These are phyloP conservation scores for Scaptomyza tumidula DNA, from an alignment of 2,888 invertebrate genomes.

Conservation along the genomic window DNA sequence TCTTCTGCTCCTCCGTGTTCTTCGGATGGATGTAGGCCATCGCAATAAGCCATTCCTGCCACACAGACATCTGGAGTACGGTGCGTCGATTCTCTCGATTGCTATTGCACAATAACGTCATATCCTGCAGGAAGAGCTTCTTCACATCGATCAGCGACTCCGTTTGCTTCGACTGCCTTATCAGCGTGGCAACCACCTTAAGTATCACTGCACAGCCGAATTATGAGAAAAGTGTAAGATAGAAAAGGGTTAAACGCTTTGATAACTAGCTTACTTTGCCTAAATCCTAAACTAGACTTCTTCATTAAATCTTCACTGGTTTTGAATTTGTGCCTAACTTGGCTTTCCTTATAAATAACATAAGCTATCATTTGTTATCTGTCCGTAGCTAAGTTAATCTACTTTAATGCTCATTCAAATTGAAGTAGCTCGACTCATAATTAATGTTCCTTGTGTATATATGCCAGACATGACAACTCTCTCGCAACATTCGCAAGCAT, in stretches of 20 bases:
- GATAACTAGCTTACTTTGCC: too few species aligned
- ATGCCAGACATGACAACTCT: neutral
- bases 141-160: constrained; percentile 96
- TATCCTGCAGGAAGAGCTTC: constrained; percentile 98
- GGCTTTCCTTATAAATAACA: neutral
- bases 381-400: neutral
- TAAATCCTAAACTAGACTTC: too few species aligned
- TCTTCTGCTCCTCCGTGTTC: constrained; percentile 96
- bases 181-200: constrained; percentile 98
- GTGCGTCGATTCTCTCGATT: constrained; percentile 98
- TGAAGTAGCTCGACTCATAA: neutral
- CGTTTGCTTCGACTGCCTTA: constrained; percentile 97
- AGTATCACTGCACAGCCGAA: constrained; percentile 91
- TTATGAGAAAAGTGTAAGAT: neutral
- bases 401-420: neutral
- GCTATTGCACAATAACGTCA: constrained; percentile 98
- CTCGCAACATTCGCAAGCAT: neutral
- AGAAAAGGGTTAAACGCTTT: neutral
- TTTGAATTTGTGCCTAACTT: neutral
- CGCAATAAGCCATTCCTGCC: constrained; percentile 99
- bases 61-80: constrained; percentile 99
- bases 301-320: too few species aligned
- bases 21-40: constrained; percentile 99
- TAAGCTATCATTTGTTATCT: neutral
- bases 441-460: neutral